Percentiles rank a stretch among this genome's conserved stretches.
Conservation (phyloP, 2,797 vertebrate species). For the Eulemur mongoz region DNA sequence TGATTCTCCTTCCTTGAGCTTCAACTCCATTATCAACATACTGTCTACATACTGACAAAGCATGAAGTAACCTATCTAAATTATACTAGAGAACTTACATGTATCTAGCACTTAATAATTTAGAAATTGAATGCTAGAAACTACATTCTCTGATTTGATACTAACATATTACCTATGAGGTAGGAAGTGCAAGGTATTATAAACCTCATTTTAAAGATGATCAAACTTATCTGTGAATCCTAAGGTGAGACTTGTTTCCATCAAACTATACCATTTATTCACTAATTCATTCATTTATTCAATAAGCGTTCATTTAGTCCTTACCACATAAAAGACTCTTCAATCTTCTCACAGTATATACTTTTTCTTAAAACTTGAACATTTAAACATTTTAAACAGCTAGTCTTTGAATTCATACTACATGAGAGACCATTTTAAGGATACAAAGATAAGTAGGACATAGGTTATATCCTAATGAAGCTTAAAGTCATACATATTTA, state of each 20-base stretch:
- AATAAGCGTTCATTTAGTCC: not conserved
- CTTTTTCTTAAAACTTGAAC: constrained; percentile 21
- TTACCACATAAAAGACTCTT: not conserved
- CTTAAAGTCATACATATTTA: not conserved
- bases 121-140: constrained; percentile 20
- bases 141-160: constrained; percentile 38
- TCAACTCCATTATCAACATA: not conserved
- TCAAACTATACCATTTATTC: not conserved
- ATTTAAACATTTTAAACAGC: constrained; percentile 17
- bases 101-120: not conserved
- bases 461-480: not conserved
- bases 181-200: not conserved
- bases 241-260: not conserved
- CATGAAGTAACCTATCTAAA: not conserved
- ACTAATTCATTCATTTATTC: not conserved
- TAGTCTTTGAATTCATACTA: not conserved
- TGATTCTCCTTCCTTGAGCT: not conserved
- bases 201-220: constrained; percentile 45
- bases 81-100: constrained; percentile 10
- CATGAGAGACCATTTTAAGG: not conserved
- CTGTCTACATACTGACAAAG: constrained; percentile 17
- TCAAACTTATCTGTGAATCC: not conserved
- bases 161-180: not conserved
- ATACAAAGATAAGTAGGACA: constrained; percentile 17
- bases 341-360: not conserved